Evolutionary conservation across 2,888 invertebrate species (phyloP), one percentile per base, ranked within the genome.

Genomic region (Tetranychus piercei): DNA sequence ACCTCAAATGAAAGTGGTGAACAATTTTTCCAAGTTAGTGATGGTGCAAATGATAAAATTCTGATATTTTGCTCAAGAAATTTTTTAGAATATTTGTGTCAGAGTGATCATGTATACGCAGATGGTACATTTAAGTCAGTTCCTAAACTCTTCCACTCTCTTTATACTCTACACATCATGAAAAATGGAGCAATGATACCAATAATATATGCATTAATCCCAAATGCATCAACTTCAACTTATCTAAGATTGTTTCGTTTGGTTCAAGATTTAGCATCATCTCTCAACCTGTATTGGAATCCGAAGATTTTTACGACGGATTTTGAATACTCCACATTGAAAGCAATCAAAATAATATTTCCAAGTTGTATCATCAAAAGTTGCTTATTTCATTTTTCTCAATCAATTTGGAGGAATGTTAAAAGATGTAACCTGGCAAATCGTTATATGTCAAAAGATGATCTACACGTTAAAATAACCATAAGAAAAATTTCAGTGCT

Each of bases 351-450:
- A 65, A 6, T n/a, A n/a, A 6, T n/a, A n/a, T 65, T 65, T 65
- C 65, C 65, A 6, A n/a, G 18, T n/a, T 65, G 18, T 4, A 65
- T n/a, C n/a, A 6, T 65, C 1, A 65, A 65, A 6, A n/a, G 65
- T 15, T 65, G 65, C n/a, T n/a, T 65, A 15, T 65, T 65, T 65
- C 65, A 65, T 65, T 65, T 65, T n/a, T n/a, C 65, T n/a, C 65
- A 65, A 6, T 15, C 65, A 1, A 65, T 65, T 1, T 65, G 65
- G 65, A 15, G 65, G 6, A 65, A 65, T 65, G 65, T 6, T 2
- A 15, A n/a, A 4, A 65, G 6, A 6, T 6, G 15, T 65, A n/a
- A n/a, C n/a, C 65, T 65, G n/a, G 15, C 65, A n/a, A 65, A 6
- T n/a, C n/a, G 15, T 6, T 65, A 65, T 6, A n/a, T n/a, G 2